Percentiles rank a stretch among this genome's conserved stretches.
Evolutionary conservation across 2,113 vertebrate species (phyloP).

Genomic region (Trachemys scripta): DNA sequence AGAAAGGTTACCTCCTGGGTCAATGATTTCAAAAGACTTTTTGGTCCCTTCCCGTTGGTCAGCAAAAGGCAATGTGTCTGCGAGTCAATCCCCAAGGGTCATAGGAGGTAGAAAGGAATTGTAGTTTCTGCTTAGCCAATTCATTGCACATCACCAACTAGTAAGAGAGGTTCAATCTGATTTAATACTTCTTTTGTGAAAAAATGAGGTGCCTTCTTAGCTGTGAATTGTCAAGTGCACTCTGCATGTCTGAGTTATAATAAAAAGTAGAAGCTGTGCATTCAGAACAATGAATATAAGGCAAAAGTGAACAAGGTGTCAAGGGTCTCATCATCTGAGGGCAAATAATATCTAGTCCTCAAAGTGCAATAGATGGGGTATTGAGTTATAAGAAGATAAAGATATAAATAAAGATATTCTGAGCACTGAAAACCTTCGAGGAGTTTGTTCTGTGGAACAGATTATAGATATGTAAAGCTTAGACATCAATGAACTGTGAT

Average conservation of each 20-base stretch:
- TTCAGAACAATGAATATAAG: conserved; percentile 68
- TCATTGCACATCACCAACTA: conserved; percentile 44
- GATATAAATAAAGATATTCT: conserved; percentile 63
- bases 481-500: conserved; percentile 47
- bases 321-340: conserved; percentile 50
- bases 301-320: conserved; percentile 66
- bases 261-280: conserved; percentile 54
- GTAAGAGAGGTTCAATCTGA: conserved; percentile 30
- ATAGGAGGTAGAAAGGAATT: conserved; percentile 21
- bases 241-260: conserved; percentile 71
- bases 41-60: background rate
- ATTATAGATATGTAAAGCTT: conserved; percentile 51
- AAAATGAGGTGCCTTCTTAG: conserved; percentile 54
- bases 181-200: conserved; percentile 41
- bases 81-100: background rate
- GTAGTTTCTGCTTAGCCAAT: conserved; percentile 40
- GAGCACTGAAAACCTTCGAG: conserved; percentile 52
- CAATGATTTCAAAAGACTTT: background rate
- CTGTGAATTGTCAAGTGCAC: conserved; percentile 71
- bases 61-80: background rate
- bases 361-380: conserved; percentile 39
- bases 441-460: conserved; percentile 42
- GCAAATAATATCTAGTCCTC: conserved; percentile 63
- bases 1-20: background rate
- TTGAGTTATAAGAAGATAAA: conserved; percentile 59